phyloP scores from a whole-genome alignment of 2,113 vertebrate genomes.

The Sylvilagus bachmani region DNA sequence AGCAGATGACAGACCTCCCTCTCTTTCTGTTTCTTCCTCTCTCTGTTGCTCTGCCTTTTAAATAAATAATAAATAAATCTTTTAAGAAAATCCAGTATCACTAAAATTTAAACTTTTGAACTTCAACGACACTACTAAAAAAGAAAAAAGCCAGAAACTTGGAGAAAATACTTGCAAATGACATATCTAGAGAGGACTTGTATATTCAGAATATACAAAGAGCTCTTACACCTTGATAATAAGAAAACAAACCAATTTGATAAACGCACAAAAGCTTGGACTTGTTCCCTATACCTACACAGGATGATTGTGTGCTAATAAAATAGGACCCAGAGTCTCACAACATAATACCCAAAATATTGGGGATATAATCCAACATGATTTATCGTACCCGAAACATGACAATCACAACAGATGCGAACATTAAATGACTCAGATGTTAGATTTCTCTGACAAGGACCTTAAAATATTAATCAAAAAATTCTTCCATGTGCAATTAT shows the following conservation, averaged over 20 bases:
- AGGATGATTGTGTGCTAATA: not conserved
- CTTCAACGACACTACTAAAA: not conserved
- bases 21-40: too few relatives aligned
- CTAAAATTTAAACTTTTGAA: conserved; percentile 36
- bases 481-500: not conserved
- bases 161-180: conserved; percentile 47
- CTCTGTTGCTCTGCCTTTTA: too few relatives aligned
- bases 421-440: not conserved
- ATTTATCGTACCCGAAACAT: not conserved
- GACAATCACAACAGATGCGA: not conserved
- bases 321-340: not conserved
- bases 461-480: conserved; percentile 9
- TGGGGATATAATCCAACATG: not conserved
- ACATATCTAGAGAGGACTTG: conserved; percentile 17
- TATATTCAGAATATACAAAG: not conserved
- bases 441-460: not conserved
- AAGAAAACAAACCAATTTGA: conserved; percentile 24
- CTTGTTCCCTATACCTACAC: not conserved
- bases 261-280: not conserved
- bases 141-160: not conserved
- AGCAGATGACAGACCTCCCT: too few relatives aligned
- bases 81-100: not conserved
- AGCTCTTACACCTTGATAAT: not conserved
- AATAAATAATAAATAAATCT: too few relatives aligned
- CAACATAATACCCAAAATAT: not conserved